Evolutionary conservation across 1,140 invertebrate species (phyloP).

Genomic region (Drosophila tani): DNA sequence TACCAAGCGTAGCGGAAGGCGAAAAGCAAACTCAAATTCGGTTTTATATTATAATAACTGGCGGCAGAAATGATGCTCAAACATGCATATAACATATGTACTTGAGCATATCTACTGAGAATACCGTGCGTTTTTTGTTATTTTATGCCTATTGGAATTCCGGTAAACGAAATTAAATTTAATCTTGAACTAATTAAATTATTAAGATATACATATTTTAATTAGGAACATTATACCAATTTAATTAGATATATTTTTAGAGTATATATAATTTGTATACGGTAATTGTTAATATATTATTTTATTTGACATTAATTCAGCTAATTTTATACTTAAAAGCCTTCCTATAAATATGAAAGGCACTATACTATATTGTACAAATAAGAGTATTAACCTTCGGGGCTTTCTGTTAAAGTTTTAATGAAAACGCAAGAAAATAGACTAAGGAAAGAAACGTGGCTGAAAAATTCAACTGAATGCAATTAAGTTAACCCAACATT

Average conservation of each 20-base stretch:
- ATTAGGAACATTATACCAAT: too few relatives aligned
- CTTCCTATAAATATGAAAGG: not conserved
- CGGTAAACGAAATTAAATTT: not conserved
- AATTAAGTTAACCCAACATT: not conserved
- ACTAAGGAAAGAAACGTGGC: not conserved
- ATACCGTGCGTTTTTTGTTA: constrained; percentile 4
- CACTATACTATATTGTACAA: not conserved
- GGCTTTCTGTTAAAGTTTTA: not conserved
- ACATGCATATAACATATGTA: constrained; percentile 45
- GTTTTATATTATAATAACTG: constrained; percentile 68
- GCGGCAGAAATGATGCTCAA: constrained; percentile 42
- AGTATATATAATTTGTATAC: not conserved
- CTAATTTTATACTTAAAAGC: not conserved
- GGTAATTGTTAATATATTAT: not conserved
- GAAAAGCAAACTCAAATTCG: constrained; percentile 67
- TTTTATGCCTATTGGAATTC: not conserved
- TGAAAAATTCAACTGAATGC: not conserved
- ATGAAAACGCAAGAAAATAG: not conserved
- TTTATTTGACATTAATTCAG: not conserved
- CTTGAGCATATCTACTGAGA: constrained; percentile 5
- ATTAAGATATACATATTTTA: not conserved
- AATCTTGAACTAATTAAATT: not conserved
- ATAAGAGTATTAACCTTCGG: too few relatives aligned
- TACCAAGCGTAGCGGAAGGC: constrained; percentile 64
- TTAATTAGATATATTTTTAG: not conserved